Conservation (phyloP, 2,113 vertebrate genomes). For the Tragelaphus imberbis region DNA sequence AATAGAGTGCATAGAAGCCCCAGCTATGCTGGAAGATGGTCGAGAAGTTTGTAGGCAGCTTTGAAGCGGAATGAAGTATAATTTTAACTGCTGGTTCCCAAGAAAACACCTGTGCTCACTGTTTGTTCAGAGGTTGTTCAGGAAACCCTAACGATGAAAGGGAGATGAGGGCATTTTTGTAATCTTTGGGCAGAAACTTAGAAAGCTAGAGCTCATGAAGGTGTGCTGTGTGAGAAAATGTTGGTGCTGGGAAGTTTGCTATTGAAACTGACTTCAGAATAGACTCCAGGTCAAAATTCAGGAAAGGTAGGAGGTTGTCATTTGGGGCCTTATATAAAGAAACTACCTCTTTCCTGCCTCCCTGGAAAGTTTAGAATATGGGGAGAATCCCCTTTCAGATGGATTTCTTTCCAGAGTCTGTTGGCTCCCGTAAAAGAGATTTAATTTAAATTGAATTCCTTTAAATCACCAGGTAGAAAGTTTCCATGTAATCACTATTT, state of each 20-base stretch:
- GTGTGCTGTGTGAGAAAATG: background rate
- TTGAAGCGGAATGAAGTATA: constrained; percentile 16
- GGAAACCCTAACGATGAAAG: background rate
- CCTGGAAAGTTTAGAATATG: background rate
- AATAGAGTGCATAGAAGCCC: background rate
- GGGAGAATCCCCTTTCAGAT: background rate
- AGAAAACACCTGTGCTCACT: background rate
- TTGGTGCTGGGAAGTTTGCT: background rate
- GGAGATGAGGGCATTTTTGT: background rate
- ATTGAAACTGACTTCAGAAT: background rate
- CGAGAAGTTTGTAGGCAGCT: background rate
- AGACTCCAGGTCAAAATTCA: background rate
- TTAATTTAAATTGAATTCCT: background rate
- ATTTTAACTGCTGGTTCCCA: background rate
- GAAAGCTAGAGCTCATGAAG: background rate
- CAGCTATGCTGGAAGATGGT: background rate
- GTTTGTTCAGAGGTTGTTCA: background rate
- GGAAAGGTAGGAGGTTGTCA: background rate
- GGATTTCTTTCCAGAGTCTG: background rate
- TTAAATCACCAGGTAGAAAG: background rate
- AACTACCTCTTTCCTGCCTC: background rate
- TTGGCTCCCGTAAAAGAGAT: background rate
- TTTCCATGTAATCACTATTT: background rate
- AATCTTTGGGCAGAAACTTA: background rate
- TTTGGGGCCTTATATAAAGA: background rate